phyloP scores from a whole-genome alignment of 2,113 vertebrate genomes.

The Neotoma lepida region DNA sequence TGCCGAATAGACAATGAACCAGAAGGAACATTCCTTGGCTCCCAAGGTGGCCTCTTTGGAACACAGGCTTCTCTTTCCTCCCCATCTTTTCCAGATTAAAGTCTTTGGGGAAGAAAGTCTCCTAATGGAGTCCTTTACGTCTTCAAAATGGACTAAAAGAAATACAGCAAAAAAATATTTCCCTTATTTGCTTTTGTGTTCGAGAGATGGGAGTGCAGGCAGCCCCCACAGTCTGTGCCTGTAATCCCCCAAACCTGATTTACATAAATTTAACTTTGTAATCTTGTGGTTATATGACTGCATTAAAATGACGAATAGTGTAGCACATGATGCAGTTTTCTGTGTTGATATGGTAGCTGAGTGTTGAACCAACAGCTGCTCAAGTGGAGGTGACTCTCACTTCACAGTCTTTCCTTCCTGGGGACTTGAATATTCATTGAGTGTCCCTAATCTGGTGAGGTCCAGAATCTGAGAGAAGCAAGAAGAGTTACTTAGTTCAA shows the following conservation, averaged over 20 bases:
- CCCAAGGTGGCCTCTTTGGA: slow-evolving; percentile 52
- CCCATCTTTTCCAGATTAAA: slow-evolving; percentile 61
- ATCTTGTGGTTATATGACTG: slow-evolving; percentile 79
- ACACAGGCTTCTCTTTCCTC: slow-evolving; percentile 43
- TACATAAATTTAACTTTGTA: slow-evolving; percentile 86
- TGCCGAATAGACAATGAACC: slow-evolving; percentile 53
- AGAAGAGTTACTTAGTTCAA: neutral
- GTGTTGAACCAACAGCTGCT: slow-evolving; percentile 70
- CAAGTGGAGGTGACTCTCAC: neutral
- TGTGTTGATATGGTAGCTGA: slow-evolving; percentile 71
- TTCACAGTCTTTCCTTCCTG: neutral
- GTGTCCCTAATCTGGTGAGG: neutral
- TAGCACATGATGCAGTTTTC: slow-evolving; percentile 71
- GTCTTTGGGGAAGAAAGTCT: slow-evolving; percentile 53
- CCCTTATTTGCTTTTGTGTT: slow-evolving; percentile 78
- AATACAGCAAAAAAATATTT: slow-evolving; percentile 64
- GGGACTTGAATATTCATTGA: slow-evolving; percentile 42
- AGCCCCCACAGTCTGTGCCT: slow-evolving; percentile 79
- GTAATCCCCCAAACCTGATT: slow-evolving; percentile 83
- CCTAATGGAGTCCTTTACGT: slow-evolving; percentile 68
- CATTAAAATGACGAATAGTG: slow-evolving; percentile 82
- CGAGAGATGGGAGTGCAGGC: slow-evolving; percentile 79
- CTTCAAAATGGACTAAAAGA: slow-evolving; percentile 75
- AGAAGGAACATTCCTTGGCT: slow-evolving; percentile 36
- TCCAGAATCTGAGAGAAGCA: neutral